These are phyloP conservation scores for Malurus elegans DNA, from an alignment of 2,113 vertebrate species.

Conservation along the genomic window DNA sequence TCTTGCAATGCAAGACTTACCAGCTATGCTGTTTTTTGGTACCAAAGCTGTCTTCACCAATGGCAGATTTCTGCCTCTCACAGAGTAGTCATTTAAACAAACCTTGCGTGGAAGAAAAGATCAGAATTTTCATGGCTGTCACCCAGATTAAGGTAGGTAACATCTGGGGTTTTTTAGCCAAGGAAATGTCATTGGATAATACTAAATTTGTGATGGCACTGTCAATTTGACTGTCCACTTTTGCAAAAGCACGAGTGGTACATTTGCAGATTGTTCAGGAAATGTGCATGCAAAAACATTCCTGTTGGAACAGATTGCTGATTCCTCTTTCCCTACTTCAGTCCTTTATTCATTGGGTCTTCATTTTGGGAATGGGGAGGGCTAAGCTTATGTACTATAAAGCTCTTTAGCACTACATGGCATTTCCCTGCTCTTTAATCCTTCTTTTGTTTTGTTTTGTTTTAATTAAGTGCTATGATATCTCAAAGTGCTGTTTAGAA, in stretches of 20 bases:
- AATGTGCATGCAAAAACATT: conserved; percentile 42
- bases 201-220: not conserved
- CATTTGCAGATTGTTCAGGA: conserved; percentile 53
- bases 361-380: conserved; percentile 34
- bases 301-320: conserved; percentile 53
- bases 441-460: not conserved
- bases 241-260: not conserved
- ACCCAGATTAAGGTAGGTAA: conserved; percentile 28
- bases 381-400: not conserved
- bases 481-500: not conserved
- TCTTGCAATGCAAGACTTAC: not conserved
- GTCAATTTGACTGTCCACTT: not conserved
- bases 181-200: not conserved
- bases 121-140: not conserved
- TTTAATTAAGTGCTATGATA: not conserved
- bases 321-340: conserved; percentile 29
- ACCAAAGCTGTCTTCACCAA: not conserved
- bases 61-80: not conserved
- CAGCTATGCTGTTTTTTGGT: not conserved
- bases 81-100: not conserved
- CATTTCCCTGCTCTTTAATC: conserved; percentile 12
- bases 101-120: not conserved
- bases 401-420: not conserved
- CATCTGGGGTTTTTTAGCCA: not conserved
- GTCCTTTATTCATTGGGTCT: conserved; percentile 37